Percentiles rank a stretch among this genome's conserved stretches.
Conservation (phyloP, 2,113 vertebrate genomes). For the Macrotis lagotis region DNA sequence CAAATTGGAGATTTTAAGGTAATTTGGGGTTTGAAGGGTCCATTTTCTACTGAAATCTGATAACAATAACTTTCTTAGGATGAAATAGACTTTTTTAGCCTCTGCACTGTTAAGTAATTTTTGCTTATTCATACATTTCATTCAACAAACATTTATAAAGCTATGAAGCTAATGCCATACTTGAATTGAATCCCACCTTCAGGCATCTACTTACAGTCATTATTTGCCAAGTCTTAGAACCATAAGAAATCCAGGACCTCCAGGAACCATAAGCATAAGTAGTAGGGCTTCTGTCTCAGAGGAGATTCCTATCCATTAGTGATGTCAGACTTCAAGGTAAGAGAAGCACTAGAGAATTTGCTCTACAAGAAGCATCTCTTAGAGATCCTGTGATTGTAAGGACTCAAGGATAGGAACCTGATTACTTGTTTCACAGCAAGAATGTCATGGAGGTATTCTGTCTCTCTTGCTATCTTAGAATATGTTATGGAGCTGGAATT, state of each 20-base stretch:
- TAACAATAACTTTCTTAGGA: slow-evolving; percentile 42
- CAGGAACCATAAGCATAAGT: not conserved
- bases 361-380: not conserved
- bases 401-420: not conserved
- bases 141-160: not conserved
- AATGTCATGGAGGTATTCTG: not conserved
- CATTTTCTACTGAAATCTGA: slow-evolving; percentile 11
- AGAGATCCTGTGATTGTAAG: not conserved
- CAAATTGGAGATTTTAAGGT: slow-evolving; percentile 43
- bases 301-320: not conserved
- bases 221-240: not conserved
- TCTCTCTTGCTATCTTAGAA: not conserved
- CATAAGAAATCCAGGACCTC: not conserved
- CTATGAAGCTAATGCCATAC: not conserved
- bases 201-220: not conserved
- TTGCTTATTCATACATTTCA: not conserved
- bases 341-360: not conserved
- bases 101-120: slow-evolving; percentile 29
- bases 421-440: not conserved
- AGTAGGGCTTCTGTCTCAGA: not conserved
- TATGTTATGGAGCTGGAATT: not conserved
- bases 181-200: not conserved
- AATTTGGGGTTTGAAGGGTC: slow-evolving; percentile 50
- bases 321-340: not conserved
- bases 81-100: slow-evolving; percentile 7